Evolutionary conservation across 2,797 vertebrate genomes (phyloP).

Genomic region (Vespertilio murinus): DNA sequence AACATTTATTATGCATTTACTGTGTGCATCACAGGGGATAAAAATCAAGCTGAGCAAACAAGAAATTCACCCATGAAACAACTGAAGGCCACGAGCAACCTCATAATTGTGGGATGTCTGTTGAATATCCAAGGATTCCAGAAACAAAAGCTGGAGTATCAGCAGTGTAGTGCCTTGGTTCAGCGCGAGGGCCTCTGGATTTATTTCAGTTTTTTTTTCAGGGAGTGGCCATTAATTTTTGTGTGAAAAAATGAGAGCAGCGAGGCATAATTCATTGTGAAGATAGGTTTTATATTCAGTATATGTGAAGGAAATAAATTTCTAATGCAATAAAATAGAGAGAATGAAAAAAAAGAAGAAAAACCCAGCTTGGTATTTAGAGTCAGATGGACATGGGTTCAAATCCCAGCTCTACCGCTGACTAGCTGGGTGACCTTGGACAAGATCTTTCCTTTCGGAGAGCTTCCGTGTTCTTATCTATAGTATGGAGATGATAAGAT

Average conservation of each 20-base stretch:
- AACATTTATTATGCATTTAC: slow-evolving; percentile 80
- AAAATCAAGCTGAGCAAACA: slow-evolving; percentile 78
- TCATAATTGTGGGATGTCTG: slow-evolving; percentile 33
- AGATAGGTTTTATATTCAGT: slow-evolving; percentile 73
- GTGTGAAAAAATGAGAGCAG: slow-evolving; percentile 58
- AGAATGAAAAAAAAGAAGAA: not conserved
- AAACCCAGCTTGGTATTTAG: not conserved
- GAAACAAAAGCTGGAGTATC: slow-evolving; percentile 56
- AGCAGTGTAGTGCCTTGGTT: not conserved
- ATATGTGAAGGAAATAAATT: slow-evolving; percentile 73
- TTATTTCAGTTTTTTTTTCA: slow-evolving; percentile 71
- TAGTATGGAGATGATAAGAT: not conserved
- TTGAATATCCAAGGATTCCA: not conserved
- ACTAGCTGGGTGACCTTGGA: not conserved
- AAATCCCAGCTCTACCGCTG: slow-evolving; percentile 35
- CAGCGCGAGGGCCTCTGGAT: slow-evolving; percentile 38
- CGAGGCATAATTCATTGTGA: slow-evolving; percentile 69
- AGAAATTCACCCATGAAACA: slow-evolving; percentile 70
- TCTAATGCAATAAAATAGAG: slow-evolving; percentile 65
- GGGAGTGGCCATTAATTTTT: slow-evolving; percentile 74
- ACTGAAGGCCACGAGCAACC: slow-evolving; percentile 15
- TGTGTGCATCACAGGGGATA: slow-evolving; percentile 73
- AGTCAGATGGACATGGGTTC: slow-evolving; percentile 39
- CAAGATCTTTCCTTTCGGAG: slow-evolving; percentile 20
- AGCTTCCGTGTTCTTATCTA: slow-evolving; percentile 1